These are phyloP conservation scores for Dicycla oo DNA, from an alignment of 2,888 invertebrate genomes.

Conservation along the genomic window DNA sequence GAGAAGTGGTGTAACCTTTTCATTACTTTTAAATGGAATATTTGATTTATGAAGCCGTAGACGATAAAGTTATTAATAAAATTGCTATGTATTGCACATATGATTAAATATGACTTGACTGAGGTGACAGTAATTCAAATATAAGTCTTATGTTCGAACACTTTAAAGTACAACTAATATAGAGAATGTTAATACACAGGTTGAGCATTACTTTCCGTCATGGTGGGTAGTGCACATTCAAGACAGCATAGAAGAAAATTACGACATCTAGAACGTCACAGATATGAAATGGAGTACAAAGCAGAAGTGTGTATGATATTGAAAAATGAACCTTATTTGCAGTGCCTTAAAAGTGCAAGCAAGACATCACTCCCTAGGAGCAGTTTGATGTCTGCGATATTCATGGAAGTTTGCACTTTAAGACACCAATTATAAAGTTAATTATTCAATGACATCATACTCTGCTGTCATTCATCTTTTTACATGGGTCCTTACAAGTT, in stretches of 20 bases:
- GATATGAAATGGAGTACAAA: not conserved
- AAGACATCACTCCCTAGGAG: too few species aligned
- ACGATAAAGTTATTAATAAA: conserved; percentile 22
- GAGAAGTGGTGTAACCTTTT: not conserved
- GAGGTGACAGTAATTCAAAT: conserved; percentile 38
- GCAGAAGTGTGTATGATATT: not conserved
- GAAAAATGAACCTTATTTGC: conserved; percentile 21
- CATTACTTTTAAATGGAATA: not conserved
- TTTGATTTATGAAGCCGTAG: not conserved
- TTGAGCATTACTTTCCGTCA: conserved; percentile 72
- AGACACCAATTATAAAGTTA: not conserved
- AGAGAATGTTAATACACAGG: conserved; percentile 40
- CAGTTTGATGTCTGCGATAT: too few species aligned
- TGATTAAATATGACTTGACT: conserved; percentile 14
- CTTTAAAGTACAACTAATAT: conserved; percentile 44
- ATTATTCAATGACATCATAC: conserved; percentile 7
- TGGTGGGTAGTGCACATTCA: conserved; percentile 60
- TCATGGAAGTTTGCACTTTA: too few species aligned
- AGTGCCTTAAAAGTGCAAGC: not conserved
- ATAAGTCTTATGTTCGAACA: conserved; percentile 56
- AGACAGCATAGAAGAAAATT: conserved; percentile 7
- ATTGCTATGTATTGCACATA: conserved; percentile 43
- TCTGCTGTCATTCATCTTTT: not conserved
- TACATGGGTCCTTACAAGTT: not conserved
- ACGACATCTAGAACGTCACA: conserved; percentile 7